Conservation (phyloP, 2,797 vertebrate genomes). For the Echeneis naucrates region DNA sequence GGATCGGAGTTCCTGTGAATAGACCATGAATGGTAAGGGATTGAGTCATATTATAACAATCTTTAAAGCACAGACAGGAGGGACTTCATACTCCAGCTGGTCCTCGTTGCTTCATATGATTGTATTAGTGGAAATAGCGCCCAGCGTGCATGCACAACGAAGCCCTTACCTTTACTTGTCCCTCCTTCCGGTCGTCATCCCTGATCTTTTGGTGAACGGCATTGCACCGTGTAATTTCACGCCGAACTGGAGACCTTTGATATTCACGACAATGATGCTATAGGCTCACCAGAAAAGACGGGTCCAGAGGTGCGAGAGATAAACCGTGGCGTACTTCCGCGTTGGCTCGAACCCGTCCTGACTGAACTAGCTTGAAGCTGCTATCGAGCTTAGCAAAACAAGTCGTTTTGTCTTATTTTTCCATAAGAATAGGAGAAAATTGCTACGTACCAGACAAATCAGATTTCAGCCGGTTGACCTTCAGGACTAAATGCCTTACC, state of each 20-base stretch:
- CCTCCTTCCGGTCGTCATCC: slow-evolving; percentile 41
- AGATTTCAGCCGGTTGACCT: too few relatives aligned
- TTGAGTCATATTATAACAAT: slow-evolving; percentile 35
- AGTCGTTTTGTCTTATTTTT: accelerated
- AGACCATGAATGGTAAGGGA: slow-evolving; percentile 12
- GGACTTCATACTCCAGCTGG: slow-evolving; percentile 68
- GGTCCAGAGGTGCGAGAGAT: background rate
- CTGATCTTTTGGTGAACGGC: slow-evolving; percentile 31
- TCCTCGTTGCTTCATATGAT: slow-evolving; percentile 40
- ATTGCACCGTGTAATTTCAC: slow-evolving; percentile 47
- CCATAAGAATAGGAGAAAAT: too few relatives aligned
- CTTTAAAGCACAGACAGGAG: slow-evolving; percentile 32
- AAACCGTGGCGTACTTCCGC: slow-evolving; percentile 31
- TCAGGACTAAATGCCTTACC: too few relatives aligned
- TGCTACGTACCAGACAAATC: background rate
- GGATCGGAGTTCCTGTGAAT: slow-evolving; percentile 56
- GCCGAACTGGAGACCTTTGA: slow-evolving; percentile 41
- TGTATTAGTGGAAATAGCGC: slow-evolving; percentile 22
- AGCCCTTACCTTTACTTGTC: slow-evolving; percentile 69
- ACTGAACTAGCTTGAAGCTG: background rate
- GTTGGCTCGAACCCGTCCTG: slow-evolving; percentile 18
- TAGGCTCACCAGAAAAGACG: slow-evolving; percentile 46
- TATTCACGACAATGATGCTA: slow-evolving; percentile 63
- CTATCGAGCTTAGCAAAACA: accelerated
- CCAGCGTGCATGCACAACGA: background rate